phyloP scores from a whole-genome alignment of 2,797 vertebrate species.

The Falco biarmicus region DNA sequence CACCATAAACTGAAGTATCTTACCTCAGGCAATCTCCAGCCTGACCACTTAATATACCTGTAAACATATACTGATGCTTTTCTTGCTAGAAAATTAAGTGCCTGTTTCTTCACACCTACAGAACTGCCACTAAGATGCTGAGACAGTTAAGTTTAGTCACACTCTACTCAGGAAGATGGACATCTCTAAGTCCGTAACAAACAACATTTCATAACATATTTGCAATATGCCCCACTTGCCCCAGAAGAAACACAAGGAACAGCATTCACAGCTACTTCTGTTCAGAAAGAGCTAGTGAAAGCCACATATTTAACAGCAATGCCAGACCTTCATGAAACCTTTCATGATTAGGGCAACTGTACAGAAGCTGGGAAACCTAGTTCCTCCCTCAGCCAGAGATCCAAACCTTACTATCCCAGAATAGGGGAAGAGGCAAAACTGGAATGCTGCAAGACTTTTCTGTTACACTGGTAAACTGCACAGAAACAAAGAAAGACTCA shows the following conservation, averaged over 20 bases:
- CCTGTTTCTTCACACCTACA: background rate
- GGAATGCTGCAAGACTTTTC: background rate
- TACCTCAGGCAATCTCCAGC: background rate
- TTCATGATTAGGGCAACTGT: background rate
- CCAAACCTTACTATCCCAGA: background rate
- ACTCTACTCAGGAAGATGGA: background rate
- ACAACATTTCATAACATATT: background rate
- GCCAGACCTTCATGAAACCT: background rate
- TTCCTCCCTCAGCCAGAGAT: background rate
- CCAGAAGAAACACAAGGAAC: background rate
- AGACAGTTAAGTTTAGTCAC: background rate
- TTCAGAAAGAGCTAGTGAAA: background rate
- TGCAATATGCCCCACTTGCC: background rate
- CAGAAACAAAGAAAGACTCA: background rate
- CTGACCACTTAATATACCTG: background rate
- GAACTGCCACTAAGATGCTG: background rate
- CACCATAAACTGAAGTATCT: background rate
- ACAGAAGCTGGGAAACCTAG: background rate
- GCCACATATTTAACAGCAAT: accelerated
- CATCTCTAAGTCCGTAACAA: background rate
- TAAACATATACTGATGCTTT: background rate
- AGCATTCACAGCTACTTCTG: background rate
- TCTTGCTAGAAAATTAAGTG: background rate
- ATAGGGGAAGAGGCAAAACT: background rate
- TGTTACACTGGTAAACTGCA: background rate